Percentiles rank a stretch among this genome's conserved stretches.
Conservation (phyloP, 1,140 invertebrate species). For the Drosophila sulfurigaster region DNA sequence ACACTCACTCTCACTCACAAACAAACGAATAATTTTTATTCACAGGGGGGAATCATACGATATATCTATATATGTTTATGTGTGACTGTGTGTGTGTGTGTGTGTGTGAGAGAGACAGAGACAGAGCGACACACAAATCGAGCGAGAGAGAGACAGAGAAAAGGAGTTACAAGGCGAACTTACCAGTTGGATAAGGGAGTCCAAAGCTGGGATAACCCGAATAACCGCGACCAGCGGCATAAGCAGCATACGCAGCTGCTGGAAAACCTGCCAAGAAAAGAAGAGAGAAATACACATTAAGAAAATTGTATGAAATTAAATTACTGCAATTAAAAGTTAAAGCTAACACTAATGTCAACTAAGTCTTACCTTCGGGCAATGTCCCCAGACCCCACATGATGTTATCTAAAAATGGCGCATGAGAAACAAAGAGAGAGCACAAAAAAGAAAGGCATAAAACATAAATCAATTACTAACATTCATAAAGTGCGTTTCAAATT, state of each 20-base stretch:
- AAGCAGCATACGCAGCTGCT: conserved; percentile 95
- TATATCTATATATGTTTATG: conserved; percentile 31
- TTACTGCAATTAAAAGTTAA: neutral
- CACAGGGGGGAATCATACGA: conserved; percentile 8
- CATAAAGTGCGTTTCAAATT: conserved; percentile 22
- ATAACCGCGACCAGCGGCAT: conserved; percentile 96
- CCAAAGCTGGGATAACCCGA: conserved; percentile 98
- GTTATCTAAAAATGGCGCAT: conserved; percentile 89
- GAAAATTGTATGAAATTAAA: neutral
- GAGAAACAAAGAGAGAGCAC: conserved; percentile 56
- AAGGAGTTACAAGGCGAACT: conserved; percentile 82
- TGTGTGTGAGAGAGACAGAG: conserved; percentile 14
- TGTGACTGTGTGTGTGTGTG: conserved; percentile 24
- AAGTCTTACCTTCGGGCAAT: conserved; percentile 95
- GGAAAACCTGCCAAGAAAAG: conserved; percentile 91
- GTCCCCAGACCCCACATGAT: conserved; percentile 99
- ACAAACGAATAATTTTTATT: conserved; percentile 23
- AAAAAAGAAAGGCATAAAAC: conserved; percentile 67
- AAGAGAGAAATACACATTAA: neutral
- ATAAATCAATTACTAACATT: conserved; percentile 69
- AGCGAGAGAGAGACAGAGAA: conserved; percentile 14
- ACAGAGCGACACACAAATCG: conserved; percentile 7
- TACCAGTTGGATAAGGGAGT: conserved; percentile 98
- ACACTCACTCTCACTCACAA: conserved; percentile 59
- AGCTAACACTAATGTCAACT: neutral